Percentiles rank a stretch among this genome's conserved stretches.
phyloP scores from a whole-genome alignment of 2,113 vertebrate genomes.

The Odocoileus virginianus region DNA sequence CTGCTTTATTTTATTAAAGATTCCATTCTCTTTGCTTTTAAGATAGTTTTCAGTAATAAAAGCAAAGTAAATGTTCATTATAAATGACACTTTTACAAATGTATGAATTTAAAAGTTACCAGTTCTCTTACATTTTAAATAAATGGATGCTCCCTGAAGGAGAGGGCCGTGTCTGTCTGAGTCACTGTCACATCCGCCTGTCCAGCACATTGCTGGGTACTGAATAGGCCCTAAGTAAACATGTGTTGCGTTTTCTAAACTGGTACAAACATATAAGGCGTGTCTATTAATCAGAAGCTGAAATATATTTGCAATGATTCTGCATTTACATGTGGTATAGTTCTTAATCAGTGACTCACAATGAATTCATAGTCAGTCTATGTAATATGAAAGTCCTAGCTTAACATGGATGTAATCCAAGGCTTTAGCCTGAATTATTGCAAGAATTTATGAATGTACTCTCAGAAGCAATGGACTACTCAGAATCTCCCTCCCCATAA shows the following conservation, averaged over 20 bases:
- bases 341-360: background rate
- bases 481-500: background rate
- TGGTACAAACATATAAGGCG: background rate
- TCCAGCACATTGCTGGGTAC: background rate
- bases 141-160: background rate
- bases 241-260: background rate
- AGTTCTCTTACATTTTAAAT: background rate
- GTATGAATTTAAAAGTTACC: background rate
- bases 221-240: background rate
- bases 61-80: background rate
- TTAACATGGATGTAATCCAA: background rate
- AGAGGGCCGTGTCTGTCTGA: background rate
- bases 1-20: background rate
- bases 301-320: background rate
- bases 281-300: background rate
- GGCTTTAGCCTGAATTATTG: background rate
- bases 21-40: background rate
- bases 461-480: background rate
- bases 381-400: background rate
- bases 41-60: background rate
- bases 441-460: background rate
- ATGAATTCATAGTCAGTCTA: background rate
- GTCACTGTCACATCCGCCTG: background rate
- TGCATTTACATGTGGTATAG: background rate
- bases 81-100: background rate